Conservation (phyloP, 2,113 vertebrate genomes). For the Stigmatopora argus region DNA sequence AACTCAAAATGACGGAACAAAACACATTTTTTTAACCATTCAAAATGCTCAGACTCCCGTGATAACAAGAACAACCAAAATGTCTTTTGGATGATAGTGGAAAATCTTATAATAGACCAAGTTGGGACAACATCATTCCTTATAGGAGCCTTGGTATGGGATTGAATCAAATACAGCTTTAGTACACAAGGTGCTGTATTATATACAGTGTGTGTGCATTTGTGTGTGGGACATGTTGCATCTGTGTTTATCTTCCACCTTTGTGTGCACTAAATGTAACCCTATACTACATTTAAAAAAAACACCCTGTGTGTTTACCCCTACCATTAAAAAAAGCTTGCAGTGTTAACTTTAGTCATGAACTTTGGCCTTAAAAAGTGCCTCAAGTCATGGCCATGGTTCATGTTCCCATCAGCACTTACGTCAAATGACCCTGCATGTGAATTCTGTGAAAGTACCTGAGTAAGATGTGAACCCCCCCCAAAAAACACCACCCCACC, state of each 20-base stretch:
- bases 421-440: slow-evolving; percentile 13
- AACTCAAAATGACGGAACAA: slow-evolving; percentile 22
- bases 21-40: slow-evolving; percentile 26
- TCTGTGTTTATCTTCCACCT: not conserved
- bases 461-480: slow-evolving; percentile 31
- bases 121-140: not conserved
- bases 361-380: slow-evolving; percentile 26
- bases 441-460: slow-evolving; percentile 36
- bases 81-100: slow-evolving; percentile 15
- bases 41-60: slow-evolving; percentile 45
- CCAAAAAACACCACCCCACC: too few species aligned
- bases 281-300: not conserved
- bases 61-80: slow-evolving; percentile 11
- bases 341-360: slow-evolving; percentile 7
- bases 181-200: slow-evolving; percentile 15
- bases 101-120: too few species aligned
- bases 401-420: slow-evolving; percentile 11
- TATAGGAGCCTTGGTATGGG: slow-evolving; percentile 19
- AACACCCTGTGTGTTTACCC: not conserved
- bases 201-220: slow-evolving; percentile 8
- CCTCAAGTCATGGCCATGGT: slow-evolving; percentile 9
- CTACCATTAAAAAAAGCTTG: not conserved
- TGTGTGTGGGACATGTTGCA: not conserved
- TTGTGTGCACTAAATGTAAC: slow-evolving; percentile 13
- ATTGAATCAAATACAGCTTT: slow-evolving; percentile 46